Evolutionary conservation across 2,888 invertebrate species (phyloP), one percentile per base, ranked within the genome.

Genomic region (Drosophila limbata): DNA sequence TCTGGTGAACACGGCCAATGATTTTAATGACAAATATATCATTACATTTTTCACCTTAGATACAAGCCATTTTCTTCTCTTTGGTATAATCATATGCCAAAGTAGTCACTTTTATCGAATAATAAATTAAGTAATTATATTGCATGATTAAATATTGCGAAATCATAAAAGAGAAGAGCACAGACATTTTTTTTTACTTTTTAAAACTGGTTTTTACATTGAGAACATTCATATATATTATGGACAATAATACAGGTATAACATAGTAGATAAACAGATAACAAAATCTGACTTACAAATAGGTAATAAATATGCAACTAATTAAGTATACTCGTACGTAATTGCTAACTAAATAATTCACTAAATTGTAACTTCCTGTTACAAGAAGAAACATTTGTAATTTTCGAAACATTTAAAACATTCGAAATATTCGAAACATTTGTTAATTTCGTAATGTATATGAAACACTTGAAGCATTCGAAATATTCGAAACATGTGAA

Each of bases 341-440:
- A 68, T 81, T 52, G 47, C 81, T 79, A 81, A 40, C 56, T 79
- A 73, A 50, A 39, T 57, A 61, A 53, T 53, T 68, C 45, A 65
- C 61, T 55, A 56, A 42, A 61, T 67, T 57, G 45, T 44, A 21
- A 52, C 56, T 79, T 69, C 44, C 73, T 65, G 69, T 31, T 69
- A 60, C 71, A 80, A 52, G 71, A 74, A 80, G 50, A 59, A 48
- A 19, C 21, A 48, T 47, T 47, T 25, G 25, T 37, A 17, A 28
- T 15, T 28, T 33, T 55, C 39, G 19, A 48, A 31, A 31, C 4
- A 42, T 51, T 21, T 37, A 3, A 52, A 28, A 17, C 15, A 39
- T 44, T 48, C 50, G 50, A 51, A 59, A 66, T 37, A 50, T 57
- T 51, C 44, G 35, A 44, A 25, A 15, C 6, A 9, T 15, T 33